Conservation (phyloP, 2,113 vertebrate species). For the Zosterops hypoxanthus region DNA sequence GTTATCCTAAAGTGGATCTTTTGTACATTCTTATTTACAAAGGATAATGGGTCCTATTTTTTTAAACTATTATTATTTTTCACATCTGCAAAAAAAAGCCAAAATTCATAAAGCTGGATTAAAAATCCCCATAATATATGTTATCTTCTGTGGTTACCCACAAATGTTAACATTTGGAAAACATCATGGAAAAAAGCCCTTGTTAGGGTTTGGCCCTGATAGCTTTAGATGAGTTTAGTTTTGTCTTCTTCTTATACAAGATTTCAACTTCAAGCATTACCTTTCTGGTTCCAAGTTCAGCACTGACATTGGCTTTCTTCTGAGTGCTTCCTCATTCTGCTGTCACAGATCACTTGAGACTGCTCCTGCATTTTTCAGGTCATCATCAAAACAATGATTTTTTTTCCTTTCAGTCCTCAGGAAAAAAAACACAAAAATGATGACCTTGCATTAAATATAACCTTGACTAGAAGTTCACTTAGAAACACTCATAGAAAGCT, state of each 20-base stretch:
- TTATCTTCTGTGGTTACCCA: neutral
- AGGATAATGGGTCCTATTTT: neutral
- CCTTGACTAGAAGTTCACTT: neutral
- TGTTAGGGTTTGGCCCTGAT: neutral
- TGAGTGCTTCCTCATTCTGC: neutral
- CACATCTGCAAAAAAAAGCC: neutral
- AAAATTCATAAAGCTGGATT: neutral
- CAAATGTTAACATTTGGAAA: neutral
- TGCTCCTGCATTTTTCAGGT: neutral
- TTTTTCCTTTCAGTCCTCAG: neutral
- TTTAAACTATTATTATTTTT: neutral
- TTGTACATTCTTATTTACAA: neutral
- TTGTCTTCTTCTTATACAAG: neutral
- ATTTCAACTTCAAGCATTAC: neutral
- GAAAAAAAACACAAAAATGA: neutral
- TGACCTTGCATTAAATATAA: neutral
- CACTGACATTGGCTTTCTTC: neutral
- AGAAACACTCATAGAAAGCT: neutral
- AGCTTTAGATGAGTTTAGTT: neutral
- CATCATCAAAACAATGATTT: neutral
- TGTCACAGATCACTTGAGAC: neutral
- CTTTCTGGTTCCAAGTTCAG: neutral
- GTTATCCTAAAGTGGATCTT: neutral
- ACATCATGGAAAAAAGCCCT: neutral
- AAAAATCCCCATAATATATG: neutral